A percentile compares a stretch with the other conserved stretches of the same genome.
Conservation (phyloP, 2,888 invertebrate species). For the Chorisops tibialis region DNA sequence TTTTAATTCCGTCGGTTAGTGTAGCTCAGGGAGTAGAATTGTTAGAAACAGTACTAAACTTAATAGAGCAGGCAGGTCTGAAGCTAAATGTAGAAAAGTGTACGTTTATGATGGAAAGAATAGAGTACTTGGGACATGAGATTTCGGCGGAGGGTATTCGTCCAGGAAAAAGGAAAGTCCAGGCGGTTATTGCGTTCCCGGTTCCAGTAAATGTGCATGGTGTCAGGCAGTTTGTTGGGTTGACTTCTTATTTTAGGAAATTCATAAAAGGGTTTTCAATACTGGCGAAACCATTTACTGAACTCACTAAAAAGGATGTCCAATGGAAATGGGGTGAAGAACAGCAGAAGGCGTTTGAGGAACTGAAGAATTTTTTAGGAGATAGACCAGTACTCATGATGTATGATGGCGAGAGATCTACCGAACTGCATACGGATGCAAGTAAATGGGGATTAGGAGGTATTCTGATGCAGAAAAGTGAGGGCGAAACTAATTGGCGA, state of each 20-base stretch:
- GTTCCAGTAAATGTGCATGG: too few species aligned
- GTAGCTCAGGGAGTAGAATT: too few species aligned
- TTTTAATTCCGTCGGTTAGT: too few species aligned
- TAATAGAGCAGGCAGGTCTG: too few species aligned
- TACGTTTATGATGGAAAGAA: too few species aligned
- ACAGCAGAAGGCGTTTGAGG: constrained; percentile 38
- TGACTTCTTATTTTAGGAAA: too few species aligned
- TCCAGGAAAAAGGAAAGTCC: constrained; percentile 38
- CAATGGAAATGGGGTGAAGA: constrained; percentile 33
- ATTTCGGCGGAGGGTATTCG: constrained; percentile 36
- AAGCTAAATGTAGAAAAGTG: too few species aligned
- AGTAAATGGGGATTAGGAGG: constrained; percentile 40
- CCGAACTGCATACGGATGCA: constrained; percentile 44
- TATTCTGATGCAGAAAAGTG: constrained; percentile 40
- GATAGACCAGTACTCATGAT: constrained; percentile 39
- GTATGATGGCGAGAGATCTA: constrained; percentile 35
- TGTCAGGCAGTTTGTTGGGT: constrained; percentile 41
- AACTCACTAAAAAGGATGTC: constrained; percentile 28
- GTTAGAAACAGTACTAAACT: too few species aligned
- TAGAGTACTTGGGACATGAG: constrained; percentile 39
- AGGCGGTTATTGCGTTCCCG: constrained; percentile 35
- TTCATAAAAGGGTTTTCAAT: too few species aligned
- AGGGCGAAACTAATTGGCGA: constrained; percentile 25
- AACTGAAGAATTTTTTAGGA: constrained; percentile 36
- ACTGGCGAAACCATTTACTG: constrained; percentile 37